These are phyloP conservation scores for Dryobota labecula DNA, from an alignment of 2,888 invertebrate genomes.

Conservation along the genomic window DNA sequence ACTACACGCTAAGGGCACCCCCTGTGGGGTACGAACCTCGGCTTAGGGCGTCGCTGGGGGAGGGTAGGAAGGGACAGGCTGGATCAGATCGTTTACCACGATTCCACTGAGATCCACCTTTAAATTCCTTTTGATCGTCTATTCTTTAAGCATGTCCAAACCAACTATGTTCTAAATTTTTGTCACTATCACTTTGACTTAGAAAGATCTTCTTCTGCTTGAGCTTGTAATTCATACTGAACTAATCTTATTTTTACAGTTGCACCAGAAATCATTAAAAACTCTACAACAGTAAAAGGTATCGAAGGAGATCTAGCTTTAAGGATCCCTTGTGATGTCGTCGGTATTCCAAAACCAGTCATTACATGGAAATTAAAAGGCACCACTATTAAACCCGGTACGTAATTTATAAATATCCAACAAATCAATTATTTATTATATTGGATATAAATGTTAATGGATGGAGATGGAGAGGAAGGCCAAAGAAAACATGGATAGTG, in stretches of 20 bases:
- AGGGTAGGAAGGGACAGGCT: no score
- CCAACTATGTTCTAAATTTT: no score
- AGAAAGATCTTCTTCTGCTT: no score
- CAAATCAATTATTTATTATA: no score
- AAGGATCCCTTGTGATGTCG: slow-evolving; percentile 51
- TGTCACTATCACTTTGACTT: no score
- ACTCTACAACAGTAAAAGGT: slow-evolving; percentile 27
- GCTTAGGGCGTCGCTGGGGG: no score
- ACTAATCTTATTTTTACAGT: slow-evolving; percentile 18
- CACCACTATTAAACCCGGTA: slow-evolving; percentile 40
- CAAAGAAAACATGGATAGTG: background rate
- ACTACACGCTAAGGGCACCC: no score
- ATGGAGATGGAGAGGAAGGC: background rate
- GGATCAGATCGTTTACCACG: background rate
- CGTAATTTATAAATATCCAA: slow-evolving; percentile 6
- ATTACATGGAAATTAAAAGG: slow-evolving; percentile 50
- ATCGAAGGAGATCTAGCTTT: slow-evolving; percentile 54
- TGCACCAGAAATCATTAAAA: slow-evolving; percentile 37
- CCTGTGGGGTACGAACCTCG: no score
- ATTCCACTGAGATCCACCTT: background rate
- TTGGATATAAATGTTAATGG: no score
- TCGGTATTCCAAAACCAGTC: slow-evolving; percentile 48
- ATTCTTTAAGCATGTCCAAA: background rate
- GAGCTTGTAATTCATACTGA: background rate
- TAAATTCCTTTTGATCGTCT: background rate